phyloP scores from a whole-genome alignment of 2,113 vertebrate genomes.

The Myotis davidii region DNA sequence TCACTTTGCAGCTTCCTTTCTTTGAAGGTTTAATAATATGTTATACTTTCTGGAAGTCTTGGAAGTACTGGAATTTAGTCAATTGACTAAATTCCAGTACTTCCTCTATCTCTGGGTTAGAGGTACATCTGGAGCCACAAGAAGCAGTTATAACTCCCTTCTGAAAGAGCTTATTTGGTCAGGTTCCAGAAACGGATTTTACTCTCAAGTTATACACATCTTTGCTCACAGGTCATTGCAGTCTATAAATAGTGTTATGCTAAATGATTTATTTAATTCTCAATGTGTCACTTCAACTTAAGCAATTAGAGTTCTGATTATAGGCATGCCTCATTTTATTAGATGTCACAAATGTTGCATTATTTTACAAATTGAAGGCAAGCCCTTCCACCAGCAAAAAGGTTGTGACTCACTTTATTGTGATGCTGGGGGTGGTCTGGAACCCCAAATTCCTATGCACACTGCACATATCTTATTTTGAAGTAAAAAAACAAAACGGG shows the following conservation, averaged over 20 bases:
- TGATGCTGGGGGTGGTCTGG: not conserved
- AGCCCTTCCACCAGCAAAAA: not conserved
- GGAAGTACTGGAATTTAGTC: not conserved
- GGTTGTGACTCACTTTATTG: not conserved
- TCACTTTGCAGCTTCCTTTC: not conserved
- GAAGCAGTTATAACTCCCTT: not conserved
- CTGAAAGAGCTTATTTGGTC: not conserved
- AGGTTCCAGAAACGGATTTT: not conserved
- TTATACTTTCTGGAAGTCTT: conserved; percentile 11
- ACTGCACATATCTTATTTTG: too few relatives aligned
- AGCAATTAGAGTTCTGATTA: not conserved
- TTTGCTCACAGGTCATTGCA: not conserved
- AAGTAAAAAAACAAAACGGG: too few relatives aligned
- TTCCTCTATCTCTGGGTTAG: not conserved
- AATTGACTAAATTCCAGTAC: not conserved
- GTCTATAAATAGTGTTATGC: not conserved
- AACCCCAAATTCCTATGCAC: not conserved
- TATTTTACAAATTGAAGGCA: not conserved
- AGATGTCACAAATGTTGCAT: not conserved
- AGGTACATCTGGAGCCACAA: not conserved
- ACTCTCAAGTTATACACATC: not conserved
- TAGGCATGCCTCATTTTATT: not conserved
- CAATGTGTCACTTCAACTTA: not conserved
- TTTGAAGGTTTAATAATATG: not conserved
- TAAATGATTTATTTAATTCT: not conserved